phyloP scores from a whole-genome alignment of 2,888 invertebrate genomes.

The Sipunculus nudus region DNA sequence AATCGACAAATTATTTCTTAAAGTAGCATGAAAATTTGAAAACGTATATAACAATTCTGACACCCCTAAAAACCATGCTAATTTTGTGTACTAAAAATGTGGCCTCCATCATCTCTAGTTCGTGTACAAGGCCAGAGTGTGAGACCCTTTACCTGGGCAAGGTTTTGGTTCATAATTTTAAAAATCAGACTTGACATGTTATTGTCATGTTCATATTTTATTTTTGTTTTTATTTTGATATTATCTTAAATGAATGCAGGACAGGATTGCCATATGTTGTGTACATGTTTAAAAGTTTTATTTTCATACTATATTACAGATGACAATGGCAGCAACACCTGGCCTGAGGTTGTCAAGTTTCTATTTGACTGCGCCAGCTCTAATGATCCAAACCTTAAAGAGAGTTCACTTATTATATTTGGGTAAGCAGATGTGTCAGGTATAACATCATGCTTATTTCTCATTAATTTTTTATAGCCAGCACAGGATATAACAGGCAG shows the following conservation, averaged over 20 bases:
- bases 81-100: no score
- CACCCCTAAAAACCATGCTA: no score
- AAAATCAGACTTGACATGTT: not conserved
- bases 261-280: not conserved
- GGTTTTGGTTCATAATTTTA: not conserved
- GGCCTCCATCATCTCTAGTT: no score
- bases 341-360: slow-evolving; percentile 94
- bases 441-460: not conserved
- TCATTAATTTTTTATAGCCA: not conserved
- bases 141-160: no score
- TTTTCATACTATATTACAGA: slow-evolving; percentile 70
- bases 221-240: not conserved
- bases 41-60: no score
- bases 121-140: no score
- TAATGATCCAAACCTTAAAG: slow-evolving; percentile 83
- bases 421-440: slow-evolving; percentile 74
- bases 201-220: not conserved
- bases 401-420: slow-evolving; percentile 93
- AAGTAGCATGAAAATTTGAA: no score
- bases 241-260: not conserved
- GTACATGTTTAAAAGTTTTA: not conserved
- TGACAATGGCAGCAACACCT: slow-evolving; percentile 93
- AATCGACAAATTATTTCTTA: no score
- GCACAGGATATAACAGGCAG: no score
- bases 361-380: slow-evolving; percentile 94